These are phyloP conservation scores for Nomada ruficornis DNA, from an alignment of 2,888 invertebrate genomes.

Conservation along the genomic window DNA sequence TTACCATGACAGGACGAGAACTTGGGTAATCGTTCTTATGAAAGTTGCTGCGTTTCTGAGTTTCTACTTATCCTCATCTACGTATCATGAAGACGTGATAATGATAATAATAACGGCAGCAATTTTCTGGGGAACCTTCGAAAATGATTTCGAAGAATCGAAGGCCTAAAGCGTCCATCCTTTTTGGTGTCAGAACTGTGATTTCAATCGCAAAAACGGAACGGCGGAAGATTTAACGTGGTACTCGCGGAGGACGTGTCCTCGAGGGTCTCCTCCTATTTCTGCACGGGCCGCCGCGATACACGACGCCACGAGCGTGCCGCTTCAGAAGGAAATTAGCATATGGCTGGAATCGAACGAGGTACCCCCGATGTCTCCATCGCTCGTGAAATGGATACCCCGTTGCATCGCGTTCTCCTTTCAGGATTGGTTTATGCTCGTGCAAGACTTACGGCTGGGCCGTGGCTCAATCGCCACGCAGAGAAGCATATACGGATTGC, in stretches of 20 bases:
- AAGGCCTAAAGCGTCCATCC: neutral
- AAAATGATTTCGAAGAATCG: too few relatives aligned
- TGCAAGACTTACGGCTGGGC: constrained; percentile 75
- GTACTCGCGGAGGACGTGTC: constrained; percentile 53
- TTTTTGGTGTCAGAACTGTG: constrained; percentile 1
- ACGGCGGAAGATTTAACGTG: constrained; percentile 57
- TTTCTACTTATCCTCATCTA: neutral
- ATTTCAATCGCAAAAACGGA: constrained; percentile 40
- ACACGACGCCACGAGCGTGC: constrained; percentile 61
- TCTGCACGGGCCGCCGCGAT: constrained; percentile 55
- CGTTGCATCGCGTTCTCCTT: constrained; percentile 78
- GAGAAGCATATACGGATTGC: constrained; percentile 62
- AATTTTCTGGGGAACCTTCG: too few relatives aligned
- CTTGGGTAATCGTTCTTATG: too few relatives aligned
- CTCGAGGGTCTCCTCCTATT: constrained; percentile 66
- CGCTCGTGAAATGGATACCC: constrained; percentile 82
- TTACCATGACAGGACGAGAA: too few relatives aligned
- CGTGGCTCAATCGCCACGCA: constrained; percentile 71
- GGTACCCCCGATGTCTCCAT: constrained; percentile 82
- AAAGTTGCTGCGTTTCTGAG: neutral
- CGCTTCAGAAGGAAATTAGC: constrained; percentile 76
- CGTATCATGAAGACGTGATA: neutral
- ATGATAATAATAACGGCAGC: neutral
- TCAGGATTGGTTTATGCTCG: constrained; percentile 81
- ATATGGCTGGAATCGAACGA: constrained; percentile 79